Evolutionary conservation across 2,113 vertebrate genomes (phyloP), one percentile per base, ranked within the genome.

Genomic region (Pseudolaguvia tuberculata): DNA sequence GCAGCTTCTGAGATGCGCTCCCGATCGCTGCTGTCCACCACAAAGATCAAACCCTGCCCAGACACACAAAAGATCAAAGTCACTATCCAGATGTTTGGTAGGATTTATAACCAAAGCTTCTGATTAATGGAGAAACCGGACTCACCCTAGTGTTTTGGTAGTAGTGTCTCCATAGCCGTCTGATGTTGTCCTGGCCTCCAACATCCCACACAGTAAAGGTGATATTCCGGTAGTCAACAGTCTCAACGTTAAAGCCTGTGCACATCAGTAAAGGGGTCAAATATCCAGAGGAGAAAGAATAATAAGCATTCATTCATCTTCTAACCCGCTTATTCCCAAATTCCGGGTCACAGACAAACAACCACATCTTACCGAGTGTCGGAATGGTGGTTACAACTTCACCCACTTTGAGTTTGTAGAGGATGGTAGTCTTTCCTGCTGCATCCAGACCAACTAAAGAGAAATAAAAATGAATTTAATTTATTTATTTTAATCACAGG

Each of bases 151-250:
- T 94, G 80, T 93, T 91, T 86, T 93, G 90, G 87, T 91, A 94
- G 82, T 93, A 93, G 84, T 94, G 91, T 78, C 87, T 88, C 92
- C 92, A 94, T n/a, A 94, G 85, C 4, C 91, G 89, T 79, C 92
- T 83, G 85, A 93, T 93, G 81, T 91, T 91, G 79, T 88, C 88
- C 82, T 93, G 92, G 82, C 92, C 92, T 2, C 92, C 93, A 0
- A 93, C 92, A 31, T 94, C 92, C 92, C 92, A 94, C 39, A 94
- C 90, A 0, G 91, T 93, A 76, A 94, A 93, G 72, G 89, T 92
- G 83, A 93, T 93, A 79, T 92, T 93, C 88, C 91, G 94, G 84
- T 91, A 94, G 77, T 94, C 90, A 68, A 93, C 90, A 0, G 86
- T 94, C 76, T 94, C 93, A 21, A 92, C 92, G 29, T 92, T 93